phyloP scores from a whole-genome alignment of 2,113 vertebrate genomes.

The Microtus ochrogaster region DNA sequence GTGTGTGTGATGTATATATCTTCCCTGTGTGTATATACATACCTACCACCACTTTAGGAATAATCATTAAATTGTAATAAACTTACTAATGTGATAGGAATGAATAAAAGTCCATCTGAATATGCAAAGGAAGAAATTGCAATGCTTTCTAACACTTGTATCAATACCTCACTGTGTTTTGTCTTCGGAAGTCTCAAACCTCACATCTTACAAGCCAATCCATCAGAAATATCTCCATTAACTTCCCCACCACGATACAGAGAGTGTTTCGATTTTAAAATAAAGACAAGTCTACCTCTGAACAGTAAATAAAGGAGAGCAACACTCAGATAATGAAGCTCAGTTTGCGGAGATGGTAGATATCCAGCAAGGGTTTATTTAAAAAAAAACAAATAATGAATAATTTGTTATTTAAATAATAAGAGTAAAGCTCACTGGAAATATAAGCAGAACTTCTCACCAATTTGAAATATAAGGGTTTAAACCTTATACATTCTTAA shows the following conservation, averaged over 20 bases:
- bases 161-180: neutral
- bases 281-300: neutral
- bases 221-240: slow-evolving; percentile 2
- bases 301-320: neutral
- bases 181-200: neutral
- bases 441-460: slow-evolving; percentile 41
- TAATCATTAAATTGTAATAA: slow-evolving; percentile 17
- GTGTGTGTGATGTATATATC: neutral
- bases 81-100: neutral
- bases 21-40: neutral
- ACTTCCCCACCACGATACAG: neutral
- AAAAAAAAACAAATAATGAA: neutral
- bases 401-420: slow-evolving; percentile 41
- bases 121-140: neutral
- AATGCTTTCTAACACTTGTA: neutral
- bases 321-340: slow-evolving; percentile 10
- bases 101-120: slow-evolving; percentile 18
- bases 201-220: neutral
- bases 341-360: slow-evolving; percentile 9
- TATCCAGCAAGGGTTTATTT: slow-evolving; percentile 31
- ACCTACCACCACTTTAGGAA: neutral
- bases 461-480: slow-evolving; percentile 56
- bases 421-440: slow-evolving; percentile 54
- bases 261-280: slow-evolving; percentile 44
- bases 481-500: slow-evolving; percentile 55